Evolutionary conservation across 2,888 invertebrate species (phyloP).

Genomic region (Caenorhabditis parvicauda): DNA sequence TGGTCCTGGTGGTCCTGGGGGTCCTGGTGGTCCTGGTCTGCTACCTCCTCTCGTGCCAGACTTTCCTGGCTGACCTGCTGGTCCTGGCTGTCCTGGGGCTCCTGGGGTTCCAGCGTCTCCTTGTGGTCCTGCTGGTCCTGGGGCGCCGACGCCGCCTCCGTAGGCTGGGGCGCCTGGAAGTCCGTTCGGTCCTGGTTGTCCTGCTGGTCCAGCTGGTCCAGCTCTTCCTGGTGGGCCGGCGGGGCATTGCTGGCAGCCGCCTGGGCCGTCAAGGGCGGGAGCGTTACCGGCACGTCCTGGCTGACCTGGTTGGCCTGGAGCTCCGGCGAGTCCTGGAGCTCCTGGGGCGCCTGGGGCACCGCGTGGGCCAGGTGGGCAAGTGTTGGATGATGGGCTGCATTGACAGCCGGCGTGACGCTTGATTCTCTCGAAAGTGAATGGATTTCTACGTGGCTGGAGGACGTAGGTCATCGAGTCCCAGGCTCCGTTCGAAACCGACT

Average conservation of each 20-base stretch:
- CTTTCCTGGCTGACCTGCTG: constrained; percentile 28
- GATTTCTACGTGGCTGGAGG: constrained; percentile 11
- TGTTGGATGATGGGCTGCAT: constrained; percentile 17
- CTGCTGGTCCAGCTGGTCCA: constrained; percentile 25
- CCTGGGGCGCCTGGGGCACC: constrained; percentile 27
- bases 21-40: constrained; percentile 31
- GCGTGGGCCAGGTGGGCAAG: constrained; percentile 33
- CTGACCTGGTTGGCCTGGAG: constrained; percentile 24
- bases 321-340: constrained; percentile 21
- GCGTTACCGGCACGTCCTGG: constrained; percentile 10
- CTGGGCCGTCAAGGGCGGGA: constrained; percentile 7
- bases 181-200: constrained; percentile 29
- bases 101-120: constrained; percentile 30
- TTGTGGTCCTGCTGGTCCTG: constrained; percentile 27
- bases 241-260: constrained; percentile 28
- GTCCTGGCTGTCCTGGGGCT: constrained; percentile 18
- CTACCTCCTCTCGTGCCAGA: constrained; percentile 17
- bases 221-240: constrained; percentile 31
- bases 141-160: constrained; percentile 21
- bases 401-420: constrained; percentile 23
- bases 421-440: constrained; percentile 12
- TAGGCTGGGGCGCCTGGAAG: constrained; percentile 24
- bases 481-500: constrained; percentile 23
- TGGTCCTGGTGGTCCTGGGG: constrained; percentile 26
- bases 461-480: constrained; percentile 22